Conservation (phyloP, 64 coral and sea anemone species). For the Dendronephthya gigantea region DNA sequence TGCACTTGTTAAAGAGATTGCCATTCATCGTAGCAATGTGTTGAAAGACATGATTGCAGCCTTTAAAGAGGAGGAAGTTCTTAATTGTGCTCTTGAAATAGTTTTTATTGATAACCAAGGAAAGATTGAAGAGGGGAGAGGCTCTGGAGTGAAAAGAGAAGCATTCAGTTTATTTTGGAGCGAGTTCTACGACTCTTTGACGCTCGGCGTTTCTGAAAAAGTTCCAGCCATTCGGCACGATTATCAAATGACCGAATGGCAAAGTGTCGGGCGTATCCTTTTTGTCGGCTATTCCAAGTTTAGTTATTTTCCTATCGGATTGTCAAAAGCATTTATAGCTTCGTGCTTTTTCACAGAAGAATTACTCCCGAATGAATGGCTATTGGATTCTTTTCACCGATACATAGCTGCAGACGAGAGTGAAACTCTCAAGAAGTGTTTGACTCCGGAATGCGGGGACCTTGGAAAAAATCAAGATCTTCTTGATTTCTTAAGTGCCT, state of each 20-base stretch:
- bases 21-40: background rate
- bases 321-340: background rate
- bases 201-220: background rate
- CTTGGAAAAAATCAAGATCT: background rate
- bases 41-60: background rate
- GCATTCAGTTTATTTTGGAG: background rate
- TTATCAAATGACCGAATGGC: background rate
- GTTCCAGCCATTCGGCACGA: background rate
- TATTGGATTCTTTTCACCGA: background rate
- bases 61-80: background rate
- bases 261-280: background rate
- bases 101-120: background rate
- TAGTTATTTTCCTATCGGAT: background rate
- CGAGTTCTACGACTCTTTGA: background rate
- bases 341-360: background rate
- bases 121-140: background rate
- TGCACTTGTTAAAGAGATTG: background rate
- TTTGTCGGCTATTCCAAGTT: background rate
- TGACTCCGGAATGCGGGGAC: background rate
- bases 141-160: background rate
- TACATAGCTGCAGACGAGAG: background rate
- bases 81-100: background rate
- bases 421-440: background rate
- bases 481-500: background rate
- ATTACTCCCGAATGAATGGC: background rate